Percentiles rank a stretch among this genome's conserved stretches.
These are phyloP conservation scores for Asteroscopus sphinx DNA, from an alignment of 2,888 invertebrate species.

Conservation along the genomic window DNA sequence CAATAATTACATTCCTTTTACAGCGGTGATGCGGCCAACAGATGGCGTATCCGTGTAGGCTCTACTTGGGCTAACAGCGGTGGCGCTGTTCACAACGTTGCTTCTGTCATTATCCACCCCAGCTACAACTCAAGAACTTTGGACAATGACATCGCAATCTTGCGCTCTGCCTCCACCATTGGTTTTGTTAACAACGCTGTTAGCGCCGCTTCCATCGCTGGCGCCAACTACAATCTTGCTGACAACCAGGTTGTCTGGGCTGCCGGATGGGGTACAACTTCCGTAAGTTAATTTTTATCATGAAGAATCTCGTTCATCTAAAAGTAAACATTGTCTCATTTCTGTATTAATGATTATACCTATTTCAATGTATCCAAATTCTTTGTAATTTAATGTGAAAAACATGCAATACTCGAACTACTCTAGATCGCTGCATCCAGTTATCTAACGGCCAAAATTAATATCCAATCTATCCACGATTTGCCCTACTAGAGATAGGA, in stretches of 20 bases:
- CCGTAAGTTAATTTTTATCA: conserved; percentile 56
- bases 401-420: too few relatives aligned
- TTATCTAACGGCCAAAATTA: too few relatives aligned
- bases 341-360: background rate
- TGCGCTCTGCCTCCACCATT: conserved; percentile 54
- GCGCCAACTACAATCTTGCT: conserved; percentile 63
- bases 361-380: background rate
- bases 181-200: conserved; percentile 49
- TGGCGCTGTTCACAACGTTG: conserved; percentile 54
- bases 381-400: too few relatives aligned
- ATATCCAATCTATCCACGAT: too few relatives aligned
- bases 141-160: conserved; percentile 66
- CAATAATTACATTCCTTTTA: conserved; percentile 1
- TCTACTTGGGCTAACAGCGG: conserved; percentile 63
- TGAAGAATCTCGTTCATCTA: background rate
- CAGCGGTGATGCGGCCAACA: conserved; percentile 52
- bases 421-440: too few relatives aligned
- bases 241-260: conserved; percentile 70
- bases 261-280: conserved; percentile 69
- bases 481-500: too few relatives aligned
- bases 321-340: background rate
- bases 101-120: conserved; percentile 52
- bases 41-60: conserved; percentile 63
- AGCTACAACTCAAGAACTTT: conserved; percentile 40
- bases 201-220: conserved; percentile 62